Conservation (phyloP, 2,797 vertebrate genomes). For the Somateria mollissima region DNA sequence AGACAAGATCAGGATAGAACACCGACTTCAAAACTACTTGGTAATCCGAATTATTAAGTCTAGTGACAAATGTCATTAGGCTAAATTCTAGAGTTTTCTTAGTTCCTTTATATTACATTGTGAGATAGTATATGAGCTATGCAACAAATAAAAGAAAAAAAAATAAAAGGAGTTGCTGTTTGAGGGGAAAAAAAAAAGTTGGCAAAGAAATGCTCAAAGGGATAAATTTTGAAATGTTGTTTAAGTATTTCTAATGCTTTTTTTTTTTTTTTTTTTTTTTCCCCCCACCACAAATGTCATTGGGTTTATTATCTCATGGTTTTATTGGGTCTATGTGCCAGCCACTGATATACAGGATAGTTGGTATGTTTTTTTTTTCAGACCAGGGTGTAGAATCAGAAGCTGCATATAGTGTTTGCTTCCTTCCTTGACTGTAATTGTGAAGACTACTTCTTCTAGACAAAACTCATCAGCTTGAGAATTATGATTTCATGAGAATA, state of each 20-base stretch:
- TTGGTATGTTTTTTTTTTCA: neutral
- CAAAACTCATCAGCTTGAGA: neutral
- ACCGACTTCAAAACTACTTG: neutral
- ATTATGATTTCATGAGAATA: neutral
- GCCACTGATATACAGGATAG: neutral
- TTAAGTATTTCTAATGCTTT: neutral
- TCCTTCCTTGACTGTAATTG: neutral
- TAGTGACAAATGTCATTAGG: neutral
- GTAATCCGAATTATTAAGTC: neutral
- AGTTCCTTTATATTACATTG: neutral
- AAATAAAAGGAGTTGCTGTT: neutral
- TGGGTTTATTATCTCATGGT: conserved; percentile 35
- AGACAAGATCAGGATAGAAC: neutral
- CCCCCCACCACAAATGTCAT: conserved; percentile 10
- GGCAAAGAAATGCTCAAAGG: neutral
- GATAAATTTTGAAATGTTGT: neutral
- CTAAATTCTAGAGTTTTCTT: neutral
- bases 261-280: conserved; percentile 43
- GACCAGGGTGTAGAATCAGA: neutral
- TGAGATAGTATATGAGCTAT: neutral
- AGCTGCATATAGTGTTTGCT: neutral
- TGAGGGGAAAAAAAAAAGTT: neutral
- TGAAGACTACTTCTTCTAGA: neutral
- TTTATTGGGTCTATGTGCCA: conserved; percentile 30
- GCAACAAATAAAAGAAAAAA: neutral